Evolutionary conservation across 2,797 vertebrate species (phyloP).

Genomic region (Triplophysa yarkandensis): DNA sequence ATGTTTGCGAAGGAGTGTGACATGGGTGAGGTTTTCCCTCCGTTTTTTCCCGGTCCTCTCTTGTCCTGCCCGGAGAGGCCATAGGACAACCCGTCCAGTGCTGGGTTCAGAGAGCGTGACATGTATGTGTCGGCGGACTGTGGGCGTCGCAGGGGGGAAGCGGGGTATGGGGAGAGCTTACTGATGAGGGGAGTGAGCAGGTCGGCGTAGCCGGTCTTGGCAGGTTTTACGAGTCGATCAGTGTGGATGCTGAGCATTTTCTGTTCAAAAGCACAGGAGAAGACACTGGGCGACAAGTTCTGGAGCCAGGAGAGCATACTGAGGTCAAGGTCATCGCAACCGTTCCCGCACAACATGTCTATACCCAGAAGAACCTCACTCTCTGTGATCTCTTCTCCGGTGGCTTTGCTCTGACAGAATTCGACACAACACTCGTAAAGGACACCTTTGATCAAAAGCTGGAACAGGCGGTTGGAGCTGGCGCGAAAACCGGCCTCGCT

Average conservation of each 20-base stretch:
- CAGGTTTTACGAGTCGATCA: conserved; percentile 93
- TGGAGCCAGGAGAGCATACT: conserved; percentile 97
- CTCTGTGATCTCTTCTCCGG: conserved; percentile 96
- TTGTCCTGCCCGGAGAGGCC: conserved; percentile 91
- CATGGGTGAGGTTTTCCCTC: conserved; percentile 92
- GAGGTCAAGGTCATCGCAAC: conserved; percentile 95
- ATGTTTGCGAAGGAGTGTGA: conserved; percentile 98
- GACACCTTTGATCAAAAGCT: conserved; percentile 95
- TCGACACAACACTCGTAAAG: conserved; percentile 99
- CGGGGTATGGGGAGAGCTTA: conserved; percentile 95
- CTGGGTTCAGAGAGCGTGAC: conserved; percentile 97
- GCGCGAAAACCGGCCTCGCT: conserved; percentile 98
- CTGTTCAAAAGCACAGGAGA: conserved; percentile 98
- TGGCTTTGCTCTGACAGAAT: conserved; percentile 98
- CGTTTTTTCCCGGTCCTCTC: conserved; percentile 73
- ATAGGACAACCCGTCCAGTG: conserved; percentile 92
- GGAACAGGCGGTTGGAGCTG: conserved; percentile 92
- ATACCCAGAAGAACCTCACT: conserved; percentile 95
- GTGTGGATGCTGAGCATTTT: conserved; percentile 97
- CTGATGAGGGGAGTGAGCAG: conserved; percentile 97
- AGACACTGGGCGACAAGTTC: conserved; percentile 89
- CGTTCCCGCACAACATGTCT: conserved; percentile 95
- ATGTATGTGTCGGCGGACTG: conserved; percentile 98
- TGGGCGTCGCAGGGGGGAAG: conserved; percentile 92
- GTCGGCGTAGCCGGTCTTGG: conserved; percentile 90